Conservation (phyloP, 2,797 vertebrate genomes). For the Rhinella marina region DNA sequence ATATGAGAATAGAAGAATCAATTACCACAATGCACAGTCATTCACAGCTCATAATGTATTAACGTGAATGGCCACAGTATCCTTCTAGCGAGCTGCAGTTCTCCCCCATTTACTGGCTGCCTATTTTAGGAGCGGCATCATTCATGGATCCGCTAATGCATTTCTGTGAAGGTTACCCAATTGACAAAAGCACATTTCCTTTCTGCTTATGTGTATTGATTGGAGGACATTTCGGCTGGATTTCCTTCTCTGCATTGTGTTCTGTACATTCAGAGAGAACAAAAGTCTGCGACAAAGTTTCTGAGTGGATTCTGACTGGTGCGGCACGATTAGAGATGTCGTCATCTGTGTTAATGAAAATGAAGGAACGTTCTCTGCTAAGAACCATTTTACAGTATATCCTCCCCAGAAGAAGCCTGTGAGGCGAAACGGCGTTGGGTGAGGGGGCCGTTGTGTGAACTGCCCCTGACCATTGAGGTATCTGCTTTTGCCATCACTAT, state of each 20-base stretch:
- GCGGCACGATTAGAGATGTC: not conserved
- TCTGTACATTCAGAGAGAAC: slow-evolving; percentile 12
- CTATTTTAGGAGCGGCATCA: slow-evolving; percentile 52
- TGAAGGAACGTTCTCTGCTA: not conserved
- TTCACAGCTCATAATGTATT: not conserved
- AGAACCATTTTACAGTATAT: no score
- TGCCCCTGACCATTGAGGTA: no score
- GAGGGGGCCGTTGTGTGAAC: no score
- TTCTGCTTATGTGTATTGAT: slow-evolving; percentile 57
- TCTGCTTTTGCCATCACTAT: no score
- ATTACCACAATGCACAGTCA: not conserved
- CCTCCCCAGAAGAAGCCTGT: no score
- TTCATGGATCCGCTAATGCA: slow-evolving; percentile 53
- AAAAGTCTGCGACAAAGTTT: not conserved
- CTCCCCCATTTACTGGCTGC: slow-evolving; percentile 13
- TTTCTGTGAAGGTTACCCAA: slow-evolving; percentile 57
- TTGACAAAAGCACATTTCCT: slow-evolving; percentile 55
- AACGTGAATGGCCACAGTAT: slow-evolving; percentile 7
- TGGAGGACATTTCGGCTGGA: slow-evolving; percentile 43
- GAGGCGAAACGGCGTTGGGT: no score
- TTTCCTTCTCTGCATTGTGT: slow-evolving; percentile 40
- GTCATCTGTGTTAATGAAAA: not conserved
- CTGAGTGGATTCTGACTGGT: not conserved
- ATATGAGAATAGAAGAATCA: not conserved
- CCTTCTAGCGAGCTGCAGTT: not conserved